Percentiles rank a stretch among this genome's conserved stretches.
phyloP scores from a whole-genome alignment of 2,113 vertebrate genomes.

The Thamnaconus septentrionalis region DNA sequence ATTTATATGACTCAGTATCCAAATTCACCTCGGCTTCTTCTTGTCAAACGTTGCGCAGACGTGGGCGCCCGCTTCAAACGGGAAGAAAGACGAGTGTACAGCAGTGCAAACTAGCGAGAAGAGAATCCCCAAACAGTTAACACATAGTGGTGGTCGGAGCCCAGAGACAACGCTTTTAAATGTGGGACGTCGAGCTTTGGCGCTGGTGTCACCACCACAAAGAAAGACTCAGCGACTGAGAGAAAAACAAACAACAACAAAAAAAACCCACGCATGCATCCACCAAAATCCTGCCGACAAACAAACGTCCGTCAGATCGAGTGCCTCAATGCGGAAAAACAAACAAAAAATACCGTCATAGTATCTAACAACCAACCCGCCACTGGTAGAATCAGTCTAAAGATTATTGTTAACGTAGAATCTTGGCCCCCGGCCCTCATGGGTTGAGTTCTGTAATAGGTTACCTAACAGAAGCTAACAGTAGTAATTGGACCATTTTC shows the following conservation, averaged over 20 bases:
- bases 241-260: background rate
- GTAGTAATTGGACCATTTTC: constrained; percentile 30
- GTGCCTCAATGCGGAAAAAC: background rate
- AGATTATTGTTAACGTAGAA: background rate
- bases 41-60: constrained; percentile 5
- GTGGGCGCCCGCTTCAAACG: constrained; percentile 25
- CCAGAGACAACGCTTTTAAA: constrained; percentile 10
- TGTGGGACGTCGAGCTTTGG: background rate
- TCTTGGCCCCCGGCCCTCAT: background rate
- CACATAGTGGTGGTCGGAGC: constrained; percentile 7
- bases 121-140: constrained; percentile 17
- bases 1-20: constrained; percentile 11
- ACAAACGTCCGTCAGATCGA: background rate
- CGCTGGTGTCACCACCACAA: background rate
- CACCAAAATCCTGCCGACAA: constrained; percentile 7
- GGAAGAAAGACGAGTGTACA: constrained; percentile 28
- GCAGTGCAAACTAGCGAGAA: constrained; percentile 59
- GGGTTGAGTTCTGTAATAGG: constrained; percentile 2
- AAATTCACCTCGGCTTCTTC: constrained; percentile 1
- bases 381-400: background rate
- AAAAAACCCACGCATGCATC: constrained; percentile 13
- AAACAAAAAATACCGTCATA: no score
- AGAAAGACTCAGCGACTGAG: constrained; percentile 13
- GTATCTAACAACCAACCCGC: background rate
- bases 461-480: constrained; percentile 21